Base-by-base conservation (phyloP, 1,140 invertebrate species). In the Achroia grisella region DNA sequence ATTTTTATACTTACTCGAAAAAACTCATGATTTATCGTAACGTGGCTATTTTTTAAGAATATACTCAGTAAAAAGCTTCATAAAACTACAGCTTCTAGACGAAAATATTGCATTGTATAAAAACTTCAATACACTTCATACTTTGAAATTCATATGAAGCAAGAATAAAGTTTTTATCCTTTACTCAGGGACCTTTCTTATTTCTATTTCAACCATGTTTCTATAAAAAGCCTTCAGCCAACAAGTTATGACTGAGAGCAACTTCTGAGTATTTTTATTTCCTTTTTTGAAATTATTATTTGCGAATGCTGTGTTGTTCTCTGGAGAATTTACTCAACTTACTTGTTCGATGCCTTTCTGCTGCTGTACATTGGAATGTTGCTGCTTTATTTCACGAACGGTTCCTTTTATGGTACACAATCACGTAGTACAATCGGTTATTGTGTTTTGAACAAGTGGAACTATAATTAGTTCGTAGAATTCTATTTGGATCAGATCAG, bases 171-270 rank as follows among this genome's bases (percentile, higher is more conserved):
- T 44, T 44, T 44, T 35, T 44, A 44, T 44, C 31, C 41, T 44
- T 44, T 31, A 44, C 41, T 44, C 31, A 44, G 41, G 10, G 33
- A 27, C 33, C 31, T 29, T 31, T 29, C 44, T 39, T 46, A 39
- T 46, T 46, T 39, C 35, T 46, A 46, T 46, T 46, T 46, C 35
- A 46, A 34, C 45, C 36, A 44, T 39, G 52, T 66, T 62, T 56
- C 55, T 56, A 55, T 59, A 59, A 65, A 52, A 59, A 66, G 53
- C 49, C 56, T 55, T 64, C 51, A 42, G 40, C 56, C 48, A 60
- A 62, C 55, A 66, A 66, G 62, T 66, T 66, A 62, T 53, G 39
- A 45, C 43, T 45, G 34, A 52, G 46, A 48, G 45, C 43, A 66
- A 58, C 46, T 62, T 58, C 37, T 29, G 41, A 44, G 50, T 42